Evolutionary conservation across 2,888 invertebrate genomes (phyloP), one percentile per base, ranked within the genome.

Genomic region (Ochropacha duplaris): DNA sequence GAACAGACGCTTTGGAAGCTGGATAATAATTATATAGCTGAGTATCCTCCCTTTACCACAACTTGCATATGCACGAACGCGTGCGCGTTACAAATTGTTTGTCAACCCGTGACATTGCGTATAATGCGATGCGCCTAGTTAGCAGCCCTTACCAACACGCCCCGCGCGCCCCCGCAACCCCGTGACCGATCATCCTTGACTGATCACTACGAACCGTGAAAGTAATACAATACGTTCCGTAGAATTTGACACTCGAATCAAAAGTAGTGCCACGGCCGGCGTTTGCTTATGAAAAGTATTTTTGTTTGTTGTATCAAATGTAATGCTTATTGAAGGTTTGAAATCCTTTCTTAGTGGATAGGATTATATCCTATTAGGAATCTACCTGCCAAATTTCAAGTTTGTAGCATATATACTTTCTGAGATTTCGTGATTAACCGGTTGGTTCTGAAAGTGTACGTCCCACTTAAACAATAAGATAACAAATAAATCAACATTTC

Each of bases 41-140:
- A 50, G 24, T 31, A 49, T 19, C 36, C 28, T 19, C 4, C n/a
- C 11, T 31, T 3, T 26, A 59, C 57, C 57, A 55, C 54, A 50
- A 57, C 55, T 60, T 57, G 55, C 54, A 54, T 52, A 55, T 61
- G 57, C 49, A 44, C 57, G 55, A 54, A 65, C 86, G 85, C 84
- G 81, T 89, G 88, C 81, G 89, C 90, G 86, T 81, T 71, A 61
- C 88, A 68, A 91, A 91, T 90, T 79, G 79, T 66, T 76, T 78
- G 87, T 88, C 84, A 85, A 80, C 77, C 82, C 89, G 84, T 89
- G 84, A 88, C 87, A 86, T 78, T 76, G 75, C 76, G 71, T 72
- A 71, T 80, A 82, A 83, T 76, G 74, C 76, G 85, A 81, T 76
- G 71, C 84, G 84, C 80, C 86, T 88, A 71, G 87, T 89, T 88